Evolutionary conservation across 30 jellyfish, hydroid and myxozoan genomes (phyloP).

Genomic region (Aurelia sp.): DNA sequence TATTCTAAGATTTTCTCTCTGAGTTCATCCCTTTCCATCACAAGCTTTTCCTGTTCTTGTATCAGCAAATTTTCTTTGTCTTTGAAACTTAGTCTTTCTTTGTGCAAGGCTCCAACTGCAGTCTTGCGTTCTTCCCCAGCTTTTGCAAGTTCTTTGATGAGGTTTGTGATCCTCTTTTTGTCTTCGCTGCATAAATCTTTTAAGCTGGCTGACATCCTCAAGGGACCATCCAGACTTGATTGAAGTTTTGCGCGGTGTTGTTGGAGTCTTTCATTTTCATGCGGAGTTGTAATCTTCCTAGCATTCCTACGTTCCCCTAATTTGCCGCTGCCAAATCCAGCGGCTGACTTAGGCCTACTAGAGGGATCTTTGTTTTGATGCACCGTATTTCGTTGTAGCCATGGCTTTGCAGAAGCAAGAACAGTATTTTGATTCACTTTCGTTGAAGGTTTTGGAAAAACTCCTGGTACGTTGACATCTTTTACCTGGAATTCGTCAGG

Average conservation of each 20-base stretch:
- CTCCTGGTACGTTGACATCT: conserved; percentile 57
- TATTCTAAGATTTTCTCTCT: conserved; percentile 64
- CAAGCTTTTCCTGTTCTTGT: conserved; percentile 50
- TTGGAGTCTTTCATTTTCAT: neutral
- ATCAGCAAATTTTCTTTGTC: conserved; percentile 46
- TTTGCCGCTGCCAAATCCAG: neutral
- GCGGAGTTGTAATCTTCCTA: neutral
- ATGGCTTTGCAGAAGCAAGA: conserved; percentile 35
- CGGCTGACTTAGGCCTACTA: neutral
- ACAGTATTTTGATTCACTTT: conserved; percentile 21
- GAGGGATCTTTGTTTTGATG: neutral
- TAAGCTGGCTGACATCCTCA: conserved; percentile 40
- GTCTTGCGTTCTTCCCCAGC: conserved; percentile 82
- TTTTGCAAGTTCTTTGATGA: conserved; percentile 86
- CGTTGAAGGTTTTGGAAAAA: conserved; percentile 50
- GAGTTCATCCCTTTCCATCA: conserved; percentile 63
- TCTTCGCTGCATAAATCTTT: conserved; percentile 53
- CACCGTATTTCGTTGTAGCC: conserved; percentile 32
- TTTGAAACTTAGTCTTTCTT: conserved; percentile 46
- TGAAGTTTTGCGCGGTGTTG: too few species aligned
- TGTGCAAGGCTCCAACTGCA: conserved; percentile 62
- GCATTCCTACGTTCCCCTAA: too few species aligned
- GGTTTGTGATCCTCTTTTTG: conserved; percentile 66
- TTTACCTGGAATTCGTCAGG: conserved; percentile 51
- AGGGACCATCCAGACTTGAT: neutral